Base-by-base conservation (phyloP, 2,113 vertebrate genomes). In the Perca schrenkii region DNA sequence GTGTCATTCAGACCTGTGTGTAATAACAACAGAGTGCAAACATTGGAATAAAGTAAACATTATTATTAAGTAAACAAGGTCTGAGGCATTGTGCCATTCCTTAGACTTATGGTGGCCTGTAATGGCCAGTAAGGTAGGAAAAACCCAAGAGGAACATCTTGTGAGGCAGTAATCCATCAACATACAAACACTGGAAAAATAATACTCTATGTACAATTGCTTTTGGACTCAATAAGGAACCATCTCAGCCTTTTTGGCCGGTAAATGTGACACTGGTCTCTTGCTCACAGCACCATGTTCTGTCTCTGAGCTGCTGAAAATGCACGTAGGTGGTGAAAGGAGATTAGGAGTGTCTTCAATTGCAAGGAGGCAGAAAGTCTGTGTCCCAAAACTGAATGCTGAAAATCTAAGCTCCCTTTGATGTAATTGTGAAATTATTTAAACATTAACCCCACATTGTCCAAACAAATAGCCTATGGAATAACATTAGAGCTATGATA, bases 311-410 rank as follows among this genome's bases (percentile, higher is more conserved):
- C 57, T 57, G 69, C 47, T 50, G 49, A 40, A 49, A 69, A 74
- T 58, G 21, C 43, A 65, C 64, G 74, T 78, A 52, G 68, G 81
- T 61, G 68, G 67, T 62, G 60, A 72, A 57, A 75, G n/a, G 58
- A 77, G 70, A 84, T 84, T 84, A 84, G 43, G 28, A 60, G 58
- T 21, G 28, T 75, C 49, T 58, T 46, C 4, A 52, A 76, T 56
- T 46, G 52, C 65, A 31, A 63, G 64, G 63, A 74, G 76, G 70
- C 40, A 28, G 28, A 62, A 1, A 60, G 47, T 66, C 15, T 74
- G 46, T 57, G 49, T 84, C 54, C 62, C 17, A 53, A 53, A 78
- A 78, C 8, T 22, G 47, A 57, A 58, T 28, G 68, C 19, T 43
- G 31, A 34, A 70, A 11, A 22, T 36, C 16, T 28, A 57, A 46